Percentiles rank a stretch among this genome's conserved stretches.
Evolutionary conservation across 1,140 invertebrate species (phyloP).

Genomic region (Drosophila navojoa): DNA sequence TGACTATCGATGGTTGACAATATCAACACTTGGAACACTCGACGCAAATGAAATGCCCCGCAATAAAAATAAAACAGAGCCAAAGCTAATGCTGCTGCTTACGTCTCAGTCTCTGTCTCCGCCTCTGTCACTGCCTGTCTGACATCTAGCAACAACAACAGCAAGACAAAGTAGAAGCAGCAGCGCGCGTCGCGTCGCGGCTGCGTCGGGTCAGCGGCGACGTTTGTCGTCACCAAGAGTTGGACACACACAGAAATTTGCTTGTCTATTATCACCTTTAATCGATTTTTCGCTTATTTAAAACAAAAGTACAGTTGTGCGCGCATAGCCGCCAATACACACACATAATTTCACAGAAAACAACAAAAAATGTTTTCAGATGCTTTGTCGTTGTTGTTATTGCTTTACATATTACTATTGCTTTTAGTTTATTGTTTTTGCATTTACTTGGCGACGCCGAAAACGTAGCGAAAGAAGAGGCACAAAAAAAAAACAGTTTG

Average conservation of each 20-base stretch:
- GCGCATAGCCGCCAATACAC: constrained; percentile 40
- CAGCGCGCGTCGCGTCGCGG: constrained; percentile 26
- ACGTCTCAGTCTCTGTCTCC: neutral
- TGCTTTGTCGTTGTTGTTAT: constrained; percentile 18
- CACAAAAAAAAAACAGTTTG: constrained; percentile 25
- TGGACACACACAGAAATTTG: constrained; percentile 77
- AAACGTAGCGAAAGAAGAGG: constrained; percentile 56
- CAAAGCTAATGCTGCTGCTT: constrained; percentile 33
- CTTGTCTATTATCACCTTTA: constrained; percentile 82
- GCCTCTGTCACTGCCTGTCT: constrained; percentile 2
- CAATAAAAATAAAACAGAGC: constrained; percentile 21
- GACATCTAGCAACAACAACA: constrained; percentile 19
- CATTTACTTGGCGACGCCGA: constrained; percentile 68
- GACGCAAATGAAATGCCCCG: constrained; percentile 21
- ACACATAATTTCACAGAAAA: constrained; percentile 66
- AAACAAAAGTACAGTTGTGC: constrained; percentile 80
- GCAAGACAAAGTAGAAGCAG: constrained; percentile 1
- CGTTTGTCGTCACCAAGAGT: constrained; percentile 61
- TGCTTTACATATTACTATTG: constrained; percentile 75
- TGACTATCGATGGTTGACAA: constrained; percentile 26
- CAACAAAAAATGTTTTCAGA: constrained; percentile 62
- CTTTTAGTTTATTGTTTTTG: constrained; percentile 81
- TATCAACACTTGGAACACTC: constrained; percentile 24
- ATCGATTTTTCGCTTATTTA: constrained; percentile 82
- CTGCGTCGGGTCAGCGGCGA: constrained; percentile 55